Evolutionary conservation across 1,140 invertebrate genomes (phyloP).

Genomic region (Pteromalus puparum): DNA sequence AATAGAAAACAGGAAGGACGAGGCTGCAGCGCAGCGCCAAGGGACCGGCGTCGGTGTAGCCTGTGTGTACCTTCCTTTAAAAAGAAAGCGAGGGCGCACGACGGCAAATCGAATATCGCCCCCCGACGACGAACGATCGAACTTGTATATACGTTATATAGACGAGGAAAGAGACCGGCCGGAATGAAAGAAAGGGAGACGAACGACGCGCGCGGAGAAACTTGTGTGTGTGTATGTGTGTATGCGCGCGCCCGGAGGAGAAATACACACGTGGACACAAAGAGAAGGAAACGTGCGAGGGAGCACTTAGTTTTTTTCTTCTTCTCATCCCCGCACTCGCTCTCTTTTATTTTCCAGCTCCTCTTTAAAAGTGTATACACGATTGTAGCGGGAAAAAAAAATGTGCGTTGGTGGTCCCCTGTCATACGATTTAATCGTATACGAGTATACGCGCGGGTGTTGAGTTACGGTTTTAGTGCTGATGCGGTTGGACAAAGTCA

Average conservation of each 20-base stretch:
- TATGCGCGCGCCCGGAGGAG: neutral
- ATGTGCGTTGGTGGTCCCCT: neutral
- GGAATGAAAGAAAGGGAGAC: no score
- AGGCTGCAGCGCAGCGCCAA: neutral
- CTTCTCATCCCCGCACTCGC: neutral
- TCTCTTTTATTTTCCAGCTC: conserved; percentile 2
- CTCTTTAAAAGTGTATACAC: conserved; percentile 15
- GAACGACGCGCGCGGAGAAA: neutral
- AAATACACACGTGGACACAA: neutral
- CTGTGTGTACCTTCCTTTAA: conserved; percentile 4
- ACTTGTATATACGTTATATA: neutral
- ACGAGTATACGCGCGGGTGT: neutral
- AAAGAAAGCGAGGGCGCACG: conserved; percentile 19
- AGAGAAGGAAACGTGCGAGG: neutral
- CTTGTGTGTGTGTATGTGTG: no score
- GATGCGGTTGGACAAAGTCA: conserved; percentile 30
- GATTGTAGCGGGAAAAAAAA: neutral
- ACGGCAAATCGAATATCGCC: conserved; percentile 24
- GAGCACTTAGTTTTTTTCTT: neutral
- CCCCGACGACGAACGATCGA: conserved; percentile 20
- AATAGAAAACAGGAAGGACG: conserved; percentile 33
- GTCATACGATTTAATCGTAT: no score
- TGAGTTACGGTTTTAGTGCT: conserved; percentile 18
- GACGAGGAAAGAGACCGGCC: neutral
- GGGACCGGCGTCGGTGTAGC: neutral